Base-by-base conservation (phyloP, 1,140 invertebrate species). In the Andrena cerasifolii region DNA sequence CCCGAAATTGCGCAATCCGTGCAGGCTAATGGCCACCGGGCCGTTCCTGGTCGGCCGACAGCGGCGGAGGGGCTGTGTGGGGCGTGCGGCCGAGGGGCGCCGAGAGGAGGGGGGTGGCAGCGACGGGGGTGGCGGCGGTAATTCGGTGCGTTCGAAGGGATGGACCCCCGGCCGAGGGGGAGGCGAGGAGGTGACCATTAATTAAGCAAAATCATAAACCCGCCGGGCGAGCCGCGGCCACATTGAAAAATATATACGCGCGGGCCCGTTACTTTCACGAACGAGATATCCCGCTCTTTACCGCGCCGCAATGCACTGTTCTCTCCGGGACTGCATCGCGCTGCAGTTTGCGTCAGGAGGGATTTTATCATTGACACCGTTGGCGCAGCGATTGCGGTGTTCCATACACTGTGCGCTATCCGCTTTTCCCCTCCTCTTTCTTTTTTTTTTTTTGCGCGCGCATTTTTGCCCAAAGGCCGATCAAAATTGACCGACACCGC, bases 171-270 rank as follows among this genome's bases (percentile, higher is more conserved):
- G 33, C 72, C 45, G 14, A 67, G 70, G 71, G 75, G 76, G 66
- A 58, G 63, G 72, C 71, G 68, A 70, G 71, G 58, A 77, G 61
- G 68, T 47, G 78, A 85, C 83, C 86, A 88, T 88, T 86, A 89
- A 88, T 88, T 88, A 89, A 89, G 83, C 80, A 80, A 86, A 88
- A 88, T 89, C 87, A 88, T 88, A 89, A 89, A 87, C 84, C 76
- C 84, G 65, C 31, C 59, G 61, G 21, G 24, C 65, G 51, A 66
- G 68, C 70, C 49, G 51, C 31, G 54, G 47, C 71, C 62, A 47
- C 67, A 83, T 76, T 76, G 81, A 80, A 84, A 84, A 80, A 84
- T 80, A 70, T 73, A 77, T 80, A 84, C 72, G 65, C 70, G 56
- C 26, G 36, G 43, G 26, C 28, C 78, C 70, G 82, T 84, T 84